Evolutionary conservation across 2,113 vertebrate species (phyloP), one percentile per base, ranked within the genome.

Genomic region (Hiodon alosoides): DNA sequence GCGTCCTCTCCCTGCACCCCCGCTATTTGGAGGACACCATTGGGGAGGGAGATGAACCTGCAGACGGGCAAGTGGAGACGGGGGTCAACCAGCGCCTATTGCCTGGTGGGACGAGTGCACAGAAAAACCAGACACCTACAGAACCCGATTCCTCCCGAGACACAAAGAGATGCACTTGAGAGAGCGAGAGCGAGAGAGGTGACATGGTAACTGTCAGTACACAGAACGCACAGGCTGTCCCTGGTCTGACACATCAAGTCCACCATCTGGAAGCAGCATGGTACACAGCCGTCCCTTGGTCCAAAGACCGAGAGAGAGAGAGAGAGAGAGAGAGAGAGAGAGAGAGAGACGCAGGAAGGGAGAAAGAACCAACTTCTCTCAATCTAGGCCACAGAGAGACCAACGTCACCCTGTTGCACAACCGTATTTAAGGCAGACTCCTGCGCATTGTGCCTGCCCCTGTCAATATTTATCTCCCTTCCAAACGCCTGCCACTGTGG

Each of bases 11-110:
- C 86, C 82, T 81, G 91, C 74, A 96, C 93, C 3, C 93, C 90
- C 67, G 94, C 87, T 14, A 98, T 95, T 89, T 98, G 97, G 69
- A 99, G 95, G 78, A 96, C 92, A 52, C 97, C 96, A 0, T 95
- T 96, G 77, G 96, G 96, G 78, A 99, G 96, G 54, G 88, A 89
- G 89, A 96, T 90, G 81, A 95, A 94, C 89, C 96, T 98, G 87
- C 7, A 59, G 9, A 9, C 58, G 60, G 67, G n/a, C 52, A 78
- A 64, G 74, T 2, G 65, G 57, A 17, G 51, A 14, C 3, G 14
- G 7, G 14, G 9, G 9, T 59, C 3, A 4, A 59, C 9, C 9
- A 59, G 58, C 58, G 9, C 2, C 31, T 31, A 31, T 31, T 31
- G 31, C 31, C 31, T 31, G 31, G 31, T 31, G 2, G 31, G 31